Conservation (phyloP, 2,113 vertebrate genomes). For the Glaucidium brasilianum region DNA sequence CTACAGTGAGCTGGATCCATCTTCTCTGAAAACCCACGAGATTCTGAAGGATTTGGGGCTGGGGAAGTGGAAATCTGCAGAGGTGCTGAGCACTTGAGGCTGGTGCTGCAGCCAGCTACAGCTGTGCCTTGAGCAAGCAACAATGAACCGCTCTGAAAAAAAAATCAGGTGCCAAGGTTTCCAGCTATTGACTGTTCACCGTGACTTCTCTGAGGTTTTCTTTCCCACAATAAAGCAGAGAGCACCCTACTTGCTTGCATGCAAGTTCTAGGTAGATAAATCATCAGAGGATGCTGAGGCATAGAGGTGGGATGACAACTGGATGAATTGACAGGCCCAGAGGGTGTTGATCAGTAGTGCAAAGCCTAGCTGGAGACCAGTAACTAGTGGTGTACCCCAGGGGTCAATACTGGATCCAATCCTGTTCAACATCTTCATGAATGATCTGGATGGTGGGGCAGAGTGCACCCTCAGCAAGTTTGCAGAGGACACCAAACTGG, state of each 20-base stretch:
- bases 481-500: neutral
- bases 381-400: neutral
- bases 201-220: neutral
- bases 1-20: fast-evolving
- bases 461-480: neutral
- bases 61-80: neutral
- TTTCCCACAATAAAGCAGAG: slow-evolving; percentile 28
- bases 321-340: neutral
- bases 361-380: neutral
- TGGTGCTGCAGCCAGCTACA: neutral
- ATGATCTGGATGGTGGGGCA: neutral
- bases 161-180: neutral
- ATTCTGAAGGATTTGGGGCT: neutral
- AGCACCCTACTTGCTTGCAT: neutral
- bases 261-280: neutral
- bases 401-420: neutral
- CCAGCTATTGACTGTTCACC: neutral
- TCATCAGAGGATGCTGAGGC: neutral
- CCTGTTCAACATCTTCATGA: neutral
- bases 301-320: neutral
- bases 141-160: neutral
- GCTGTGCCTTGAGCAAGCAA: neutral
- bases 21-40: neutral
- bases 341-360: neutral
- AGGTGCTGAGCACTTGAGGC: neutral